Evolutionary conservation across 2,113 vertebrate species (phyloP).

Genomic region (Tilapia sparmanii): DNA sequence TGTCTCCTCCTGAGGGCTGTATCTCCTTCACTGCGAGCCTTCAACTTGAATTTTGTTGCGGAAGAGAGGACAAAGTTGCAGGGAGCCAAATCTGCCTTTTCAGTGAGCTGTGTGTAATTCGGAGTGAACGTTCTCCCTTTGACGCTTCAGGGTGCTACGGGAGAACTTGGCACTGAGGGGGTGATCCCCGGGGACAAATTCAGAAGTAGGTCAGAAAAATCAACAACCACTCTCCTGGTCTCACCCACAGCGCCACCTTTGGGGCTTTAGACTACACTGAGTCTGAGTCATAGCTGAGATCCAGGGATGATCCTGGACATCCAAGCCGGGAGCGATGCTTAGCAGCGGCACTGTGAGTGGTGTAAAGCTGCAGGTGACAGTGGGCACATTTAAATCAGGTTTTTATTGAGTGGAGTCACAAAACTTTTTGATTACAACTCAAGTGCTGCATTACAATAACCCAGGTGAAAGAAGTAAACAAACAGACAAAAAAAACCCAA

Average conservation of each 20-base stretch:
- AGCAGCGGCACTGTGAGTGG: neutral
- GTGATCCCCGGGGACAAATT: neutral
- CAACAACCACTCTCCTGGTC: neutral
- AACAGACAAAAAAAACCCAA: neutral
- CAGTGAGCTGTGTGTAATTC: neutral
- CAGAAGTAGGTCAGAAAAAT: neutral
- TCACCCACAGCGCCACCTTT: neutral
- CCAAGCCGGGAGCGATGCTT: neutral
- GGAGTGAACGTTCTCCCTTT: neutral
- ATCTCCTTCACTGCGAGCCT: neutral
- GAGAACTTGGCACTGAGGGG: neutral
- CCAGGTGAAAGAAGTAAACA: neutral
- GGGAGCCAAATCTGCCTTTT: neutral
- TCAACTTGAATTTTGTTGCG: neutral
- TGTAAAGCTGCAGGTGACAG: neutral
- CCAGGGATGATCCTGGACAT: neutral
- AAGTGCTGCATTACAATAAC: neutral
- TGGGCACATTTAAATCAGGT: neutral
- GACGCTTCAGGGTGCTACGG: neutral
- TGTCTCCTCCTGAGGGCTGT: neutral
- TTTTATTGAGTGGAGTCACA: neutral
- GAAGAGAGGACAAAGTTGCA: neutral
- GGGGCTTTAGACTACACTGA: neutral
- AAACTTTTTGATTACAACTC: neutral
- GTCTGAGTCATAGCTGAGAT: neutral